Evolutionary conservation across 2,888 invertebrate genomes (phyloP).

Genomic region (Bombyx huttoni): DNA sequence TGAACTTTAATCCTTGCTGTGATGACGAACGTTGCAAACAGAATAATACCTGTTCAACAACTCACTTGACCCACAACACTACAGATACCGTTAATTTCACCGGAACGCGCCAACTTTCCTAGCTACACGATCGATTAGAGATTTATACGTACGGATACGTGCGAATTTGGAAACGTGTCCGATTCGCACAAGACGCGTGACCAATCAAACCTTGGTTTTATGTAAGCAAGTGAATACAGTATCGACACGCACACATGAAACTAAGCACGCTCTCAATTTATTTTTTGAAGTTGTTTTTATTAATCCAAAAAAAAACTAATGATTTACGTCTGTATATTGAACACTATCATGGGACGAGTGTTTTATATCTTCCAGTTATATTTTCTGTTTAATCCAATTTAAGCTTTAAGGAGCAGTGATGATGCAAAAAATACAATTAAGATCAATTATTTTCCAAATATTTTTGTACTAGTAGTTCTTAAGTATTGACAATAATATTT

Average conservation of each 20-base stretch:
- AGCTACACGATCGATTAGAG: slow-evolving; percentile 19
- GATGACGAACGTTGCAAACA: slow-evolving; percentile 4
- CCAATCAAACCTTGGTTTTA: slow-evolving; percentile 34
- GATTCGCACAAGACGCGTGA: slow-evolving; percentile 33
- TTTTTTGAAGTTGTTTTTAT: background rate
- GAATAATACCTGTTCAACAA: slow-evolving; percentile 6
- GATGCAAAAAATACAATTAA: too few relatives aligned
- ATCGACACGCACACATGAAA: slow-evolving; percentile 5
- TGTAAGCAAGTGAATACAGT: slow-evolving; percentile 8
- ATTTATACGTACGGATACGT: slow-evolving; percentile 26
- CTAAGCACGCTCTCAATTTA: slow-evolving; percentile 1
- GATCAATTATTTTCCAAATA: too few relatives aligned
- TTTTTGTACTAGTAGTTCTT: too few relatives aligned
- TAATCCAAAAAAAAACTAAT: background rate
- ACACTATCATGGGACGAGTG: too few relatives aligned
- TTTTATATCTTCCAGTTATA: too few relatives aligned
- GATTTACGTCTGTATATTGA: background rate
- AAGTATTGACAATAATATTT: too few relatives aligned
- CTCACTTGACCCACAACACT: slow-evolving; percentile 9
- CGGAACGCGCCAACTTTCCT: slow-evolving; percentile 17
- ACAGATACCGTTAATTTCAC: slow-evolving; percentile 11
- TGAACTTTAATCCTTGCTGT: slow-evolving; percentile 14
- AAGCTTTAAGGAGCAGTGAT: too few relatives aligned
- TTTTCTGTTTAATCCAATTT: too few relatives aligned
- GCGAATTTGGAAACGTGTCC: slow-evolving; percentile 23